Evolutionary conservation across 2,797 vertebrate species (phyloP), one percentile per base, ranked within the genome.

Genomic region (Eurystomus glaucurus): DNA sequence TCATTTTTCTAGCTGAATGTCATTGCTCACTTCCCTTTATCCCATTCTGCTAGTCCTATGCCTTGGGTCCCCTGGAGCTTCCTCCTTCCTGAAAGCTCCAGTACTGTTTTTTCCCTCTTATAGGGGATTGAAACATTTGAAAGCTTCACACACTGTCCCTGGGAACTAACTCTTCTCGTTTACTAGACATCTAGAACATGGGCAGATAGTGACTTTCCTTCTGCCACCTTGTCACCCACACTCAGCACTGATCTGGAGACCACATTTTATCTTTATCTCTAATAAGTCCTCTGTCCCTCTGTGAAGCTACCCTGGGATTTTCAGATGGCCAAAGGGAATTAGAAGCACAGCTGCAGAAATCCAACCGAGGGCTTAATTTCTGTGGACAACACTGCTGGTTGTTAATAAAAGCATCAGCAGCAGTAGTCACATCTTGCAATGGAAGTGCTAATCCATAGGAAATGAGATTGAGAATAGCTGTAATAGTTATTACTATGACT

Each of bases 401-500:
- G 48, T 91, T 78, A 94, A 88, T 74, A 82, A 94, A 87, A 95
- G 26, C 50, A 96, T 39, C 71, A 52, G 6, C 51, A 66, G 21
- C 69, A 75, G n/a, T 11, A 81, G 60, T 39, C 39, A 57, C 15
- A 48, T 77, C 80, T 92, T 74, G 28, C 9, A 74, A 70, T n/a
- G 46, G 35, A 43, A 78, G 48, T 64, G 64, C 71, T 94, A 93
- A 94, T 87, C 84, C 37, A n/a, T 14, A 77, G 81, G 86, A 96
- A 93, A 94, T 60, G n/a, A 85, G 58, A 70, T 48, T 23, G 70
- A 46, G 35, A 55, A 80, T 58, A 83, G 48, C 28, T 77, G 22
- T 64, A 60, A 89, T 79, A 66, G n/a, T 86, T 92, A 64, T 72
- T 82, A 70, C 60, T 68, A 20, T 94, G 95, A 97, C 66, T 89